Conservation (phyloP, 2,888 invertebrate species). For the Apotomis betuletana region DNA sequence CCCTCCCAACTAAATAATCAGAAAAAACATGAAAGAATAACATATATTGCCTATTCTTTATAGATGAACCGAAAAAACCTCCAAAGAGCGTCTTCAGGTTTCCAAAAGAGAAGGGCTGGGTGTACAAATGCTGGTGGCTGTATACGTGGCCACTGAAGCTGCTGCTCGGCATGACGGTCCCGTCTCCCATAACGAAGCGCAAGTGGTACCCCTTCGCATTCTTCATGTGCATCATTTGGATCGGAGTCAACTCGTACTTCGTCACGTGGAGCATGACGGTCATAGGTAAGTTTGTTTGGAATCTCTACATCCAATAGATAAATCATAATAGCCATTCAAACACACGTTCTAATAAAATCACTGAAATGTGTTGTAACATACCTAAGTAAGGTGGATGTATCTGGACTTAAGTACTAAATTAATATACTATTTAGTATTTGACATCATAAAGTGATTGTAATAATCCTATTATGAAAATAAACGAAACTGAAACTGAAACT, state of each 20-base stretch:
- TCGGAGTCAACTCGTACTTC: constrained; percentile 92
- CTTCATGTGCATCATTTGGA: constrained; percentile 93
- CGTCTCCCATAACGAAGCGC: constrained; percentile 85
- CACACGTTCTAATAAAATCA: too few relatives aligned
- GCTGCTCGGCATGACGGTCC: constrained; percentile 86
- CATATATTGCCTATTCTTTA: constrained; percentile 18
- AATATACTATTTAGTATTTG: too few relatives aligned
- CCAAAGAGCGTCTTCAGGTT: constrained; percentile 71
- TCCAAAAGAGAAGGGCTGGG: constrained; percentile 64
- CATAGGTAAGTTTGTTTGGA: constrained; percentile 84
- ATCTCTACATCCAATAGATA: too few relatives aligned
- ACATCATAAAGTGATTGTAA: too few relatives aligned
- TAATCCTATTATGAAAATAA: too few relatives aligned
- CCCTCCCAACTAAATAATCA: too few relatives aligned
- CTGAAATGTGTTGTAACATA: too few relatives aligned
- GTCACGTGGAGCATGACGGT: constrained; percentile 97
- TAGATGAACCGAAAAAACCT: constrained; percentile 51
- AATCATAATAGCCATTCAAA: too few relatives aligned
- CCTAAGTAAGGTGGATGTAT: too few relatives aligned
- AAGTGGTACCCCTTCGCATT: constrained; percentile 90
- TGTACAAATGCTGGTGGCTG: constrained; percentile 84
- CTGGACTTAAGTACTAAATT: too few relatives aligned
- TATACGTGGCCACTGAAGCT: constrained; percentile 89
- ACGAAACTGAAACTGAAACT: too few relatives aligned
- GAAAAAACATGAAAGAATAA: too few relatives aligned